Evolutionary conservation across 2,888 invertebrate genomes (phyloP).

Genomic region (Ligdia adustata): DNA sequence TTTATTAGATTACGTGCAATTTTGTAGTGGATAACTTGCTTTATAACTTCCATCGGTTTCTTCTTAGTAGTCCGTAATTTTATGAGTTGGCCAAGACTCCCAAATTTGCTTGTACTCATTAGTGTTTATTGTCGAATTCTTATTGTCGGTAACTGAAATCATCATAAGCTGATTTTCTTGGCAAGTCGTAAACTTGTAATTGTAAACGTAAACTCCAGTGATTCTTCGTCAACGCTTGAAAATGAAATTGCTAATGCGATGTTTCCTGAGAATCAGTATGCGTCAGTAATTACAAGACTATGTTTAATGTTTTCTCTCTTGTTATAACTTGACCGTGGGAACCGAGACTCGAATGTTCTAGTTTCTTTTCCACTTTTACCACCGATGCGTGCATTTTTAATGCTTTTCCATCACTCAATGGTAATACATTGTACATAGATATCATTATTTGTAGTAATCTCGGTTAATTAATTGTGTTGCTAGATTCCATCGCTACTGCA

Average conservation of each 20-base stretch:
- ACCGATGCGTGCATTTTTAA: conserved; percentile 26
- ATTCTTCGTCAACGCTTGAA: no score
- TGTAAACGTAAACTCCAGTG: not conserved
- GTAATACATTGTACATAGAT: conserved; percentile 14
- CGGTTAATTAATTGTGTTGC: conserved; percentile 13
- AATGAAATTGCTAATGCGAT: not conserved
- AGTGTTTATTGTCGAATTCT: no score
- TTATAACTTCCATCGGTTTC: no score
- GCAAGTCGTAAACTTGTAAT: not conserved
- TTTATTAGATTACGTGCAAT: not conserved
- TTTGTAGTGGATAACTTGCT: no score
- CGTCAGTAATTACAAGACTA: conserved; percentile 21
- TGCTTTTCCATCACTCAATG: conserved; percentile 11
- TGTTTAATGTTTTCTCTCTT: conserved; percentile 45
- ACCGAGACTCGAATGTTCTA: conserved; percentile 39
- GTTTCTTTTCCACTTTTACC: conserved; percentile 65
- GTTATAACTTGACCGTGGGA: conserved; percentile 68
- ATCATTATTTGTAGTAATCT: conserved; percentile 11
- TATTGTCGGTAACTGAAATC: no score
- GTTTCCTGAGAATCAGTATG: conserved; percentile 20
- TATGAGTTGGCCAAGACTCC: no score
- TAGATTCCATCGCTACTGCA: conserved; percentile 13
- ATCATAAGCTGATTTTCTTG: no score
- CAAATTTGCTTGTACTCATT: no score
- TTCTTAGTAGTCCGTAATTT: no score